Evolutionary conservation across 2,797 vertebrate species (phyloP).

Genomic region (Onychomys torridus): DNA sequence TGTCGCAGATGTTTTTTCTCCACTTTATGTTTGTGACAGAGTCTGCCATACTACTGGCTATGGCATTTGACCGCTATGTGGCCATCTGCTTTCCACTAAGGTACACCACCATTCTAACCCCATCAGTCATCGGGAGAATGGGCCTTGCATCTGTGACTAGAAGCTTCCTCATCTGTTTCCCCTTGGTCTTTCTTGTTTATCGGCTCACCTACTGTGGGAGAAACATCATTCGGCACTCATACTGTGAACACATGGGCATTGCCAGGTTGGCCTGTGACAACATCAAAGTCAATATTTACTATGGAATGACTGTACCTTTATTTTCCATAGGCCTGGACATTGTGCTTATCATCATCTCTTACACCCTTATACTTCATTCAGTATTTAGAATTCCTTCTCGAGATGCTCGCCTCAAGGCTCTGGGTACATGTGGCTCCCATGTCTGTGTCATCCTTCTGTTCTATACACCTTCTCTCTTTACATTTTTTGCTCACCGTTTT

Average conservation of each 20-base stretch:
- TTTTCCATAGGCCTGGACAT: constrained; percentile 70
- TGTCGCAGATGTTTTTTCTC: constrained; percentile 87
- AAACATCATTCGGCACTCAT: constrained; percentile 70
- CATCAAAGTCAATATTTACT: constrained; percentile 84
- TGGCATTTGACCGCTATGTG: constrained; percentile 87
- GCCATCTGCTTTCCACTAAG: constrained; percentile 72
- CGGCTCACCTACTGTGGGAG: constrained; percentile 57
- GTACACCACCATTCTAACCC: constrained; percentile 53
- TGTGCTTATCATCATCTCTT: constrained; percentile 63
- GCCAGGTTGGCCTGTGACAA: constrained; percentile 85
- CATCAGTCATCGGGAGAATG: constrained; percentile 58
- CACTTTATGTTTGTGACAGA: constrained; percentile 75
- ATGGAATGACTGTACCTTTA: constrained; percentile 79
- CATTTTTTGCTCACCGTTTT: constrained; percentile 44
- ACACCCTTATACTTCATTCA: constrained; percentile 48
- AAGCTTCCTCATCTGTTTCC: constrained; percentile 52
- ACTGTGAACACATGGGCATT: constrained; percentile 87
- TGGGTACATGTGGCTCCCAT: constrained; percentile 71
- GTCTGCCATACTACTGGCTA: constrained; percentile 70
- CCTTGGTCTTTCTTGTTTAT: constrained; percentile 71
- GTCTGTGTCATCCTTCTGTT: constrained; percentile 73
- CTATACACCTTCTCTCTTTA: constrained; percentile 61
- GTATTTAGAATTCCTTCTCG: constrained; percentile 64
- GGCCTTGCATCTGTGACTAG: constrained; percentile 39
- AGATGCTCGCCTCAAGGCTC: constrained; percentile 30